Percentiles rank a stretch among this genome's conserved stretches.
Conservation (phyloP, 1,140 invertebrate species). For the Pectinophora gossypiella region DNA sequence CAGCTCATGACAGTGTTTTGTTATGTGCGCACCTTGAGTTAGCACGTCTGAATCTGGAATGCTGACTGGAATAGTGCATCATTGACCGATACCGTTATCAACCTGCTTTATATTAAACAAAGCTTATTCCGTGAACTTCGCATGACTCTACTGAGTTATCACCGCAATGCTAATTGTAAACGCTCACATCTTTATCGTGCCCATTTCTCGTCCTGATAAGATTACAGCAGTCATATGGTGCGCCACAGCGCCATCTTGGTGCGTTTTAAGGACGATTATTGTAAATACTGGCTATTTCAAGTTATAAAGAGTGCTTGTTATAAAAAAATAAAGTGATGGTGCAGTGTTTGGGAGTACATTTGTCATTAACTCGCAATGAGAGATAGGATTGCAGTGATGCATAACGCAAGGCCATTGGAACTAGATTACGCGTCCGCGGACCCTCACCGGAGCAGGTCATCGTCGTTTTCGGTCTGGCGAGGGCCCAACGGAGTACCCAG, state of each 20-base stretch:
- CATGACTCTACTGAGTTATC: slow-evolving; percentile 50
- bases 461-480: slow-evolving; percentile 48
- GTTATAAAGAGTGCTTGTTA: background rate
- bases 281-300: too few species aligned
- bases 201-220: slow-evolving; percentile 57
- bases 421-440: slow-evolving; percentile 20
- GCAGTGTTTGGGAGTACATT: slow-evolving; percentile 17
- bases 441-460: slow-evolving; percentile 45
- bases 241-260: slow-evolving; percentile 39
- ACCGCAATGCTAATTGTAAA: slow-evolving; percentile 55
- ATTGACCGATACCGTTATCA: slow-evolving; percentile 53
- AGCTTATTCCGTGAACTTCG: slow-evolving; percentile 30
- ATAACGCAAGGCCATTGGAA: slow-evolving; percentile 44
- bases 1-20: too few species aligned
- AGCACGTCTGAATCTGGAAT: too few species aligned
- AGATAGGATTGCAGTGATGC: slow-evolving; percentile 45
- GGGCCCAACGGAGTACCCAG: slow-evolving; percentile 30
- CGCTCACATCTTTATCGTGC: slow-evolving; percentile 53
- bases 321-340: slow-evolving; percentile 37
- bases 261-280: too few species aligned
- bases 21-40: too few species aligned
- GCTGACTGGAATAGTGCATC: too few species aligned
- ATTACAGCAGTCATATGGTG: slow-evolving; percentile 64
- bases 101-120: slow-evolving; percentile 36
- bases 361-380: slow-evolving; percentile 37